These are phyloP conservation scores for Anguilla obscura DNA, from an alignment of 2,797 vertebrate species.

Conservation along the genomic window DNA sequence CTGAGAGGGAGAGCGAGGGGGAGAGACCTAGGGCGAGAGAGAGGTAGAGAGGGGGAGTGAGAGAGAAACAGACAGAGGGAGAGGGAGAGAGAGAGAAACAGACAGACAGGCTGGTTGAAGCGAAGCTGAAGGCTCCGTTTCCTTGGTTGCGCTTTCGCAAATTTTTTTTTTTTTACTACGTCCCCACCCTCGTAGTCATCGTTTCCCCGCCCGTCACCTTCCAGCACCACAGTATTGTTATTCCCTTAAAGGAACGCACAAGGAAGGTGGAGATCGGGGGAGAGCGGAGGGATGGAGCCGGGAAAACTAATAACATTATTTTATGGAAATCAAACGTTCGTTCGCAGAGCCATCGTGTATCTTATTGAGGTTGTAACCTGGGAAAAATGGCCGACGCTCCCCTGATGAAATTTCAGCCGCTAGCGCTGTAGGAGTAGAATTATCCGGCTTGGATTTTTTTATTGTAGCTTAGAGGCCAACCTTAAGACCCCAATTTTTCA, in stretches of 20 bases:
- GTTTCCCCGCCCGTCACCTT: conserved; percentile 44
- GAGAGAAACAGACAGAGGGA: no score
- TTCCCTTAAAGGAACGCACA: conserved; percentile 53
- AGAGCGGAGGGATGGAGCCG: background rate
- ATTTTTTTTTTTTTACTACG: conserved; percentile 38
- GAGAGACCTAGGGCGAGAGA: no score
- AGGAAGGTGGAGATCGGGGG: background rate
- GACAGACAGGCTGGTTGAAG: background rate
- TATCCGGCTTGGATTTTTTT: background rate
- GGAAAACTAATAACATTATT: background rate
- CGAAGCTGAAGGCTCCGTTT: conserved; percentile 10
- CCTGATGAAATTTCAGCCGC: background rate
- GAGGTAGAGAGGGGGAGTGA: no score
- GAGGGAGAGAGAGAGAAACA: no score
- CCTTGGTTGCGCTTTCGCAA: conserved; percentile 27
- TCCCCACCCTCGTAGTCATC: conserved; percentile 44
- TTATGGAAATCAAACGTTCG: background rate
- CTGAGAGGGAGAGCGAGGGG: no score
- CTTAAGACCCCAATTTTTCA: background rate
- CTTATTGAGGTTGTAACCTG: no score
- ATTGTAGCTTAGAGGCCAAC: background rate
- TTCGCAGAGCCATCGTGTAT: background rate
- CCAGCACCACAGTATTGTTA: conserved; percentile 58
- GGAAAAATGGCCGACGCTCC: no score
- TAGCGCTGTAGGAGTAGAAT: background rate